A percentile compares a stretch with the other conserved stretches of the same genome.
Conservation (phyloP, 2,797 vertebrate species). For the Galaxias olidus region DNA sequence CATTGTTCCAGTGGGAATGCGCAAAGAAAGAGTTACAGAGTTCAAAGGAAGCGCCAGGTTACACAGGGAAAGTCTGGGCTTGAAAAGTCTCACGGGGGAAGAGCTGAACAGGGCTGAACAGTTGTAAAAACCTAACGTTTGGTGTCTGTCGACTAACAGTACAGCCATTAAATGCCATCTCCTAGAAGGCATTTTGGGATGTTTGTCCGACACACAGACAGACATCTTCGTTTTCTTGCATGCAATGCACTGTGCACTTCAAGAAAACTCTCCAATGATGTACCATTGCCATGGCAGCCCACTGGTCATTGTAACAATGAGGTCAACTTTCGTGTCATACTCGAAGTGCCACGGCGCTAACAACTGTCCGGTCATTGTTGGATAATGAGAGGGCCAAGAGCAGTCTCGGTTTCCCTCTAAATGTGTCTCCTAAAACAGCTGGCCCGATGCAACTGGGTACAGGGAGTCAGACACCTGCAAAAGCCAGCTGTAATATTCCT, state of each 20-base stretch:
- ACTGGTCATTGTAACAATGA: slow-evolving; percentile 47
- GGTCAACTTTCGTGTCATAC: slow-evolving; percentile 36
- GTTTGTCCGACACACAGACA: slow-evolving; percentile 17
- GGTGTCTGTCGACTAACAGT: slow-evolving; percentile 56
- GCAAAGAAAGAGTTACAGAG: slow-evolving; percentile 30
- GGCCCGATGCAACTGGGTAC: slow-evolving; percentile 46
- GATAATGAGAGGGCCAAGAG: slow-evolving; percentile 29
- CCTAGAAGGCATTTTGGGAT: too few species aligned
- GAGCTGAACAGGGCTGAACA: slow-evolving; percentile 25
- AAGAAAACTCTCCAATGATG: background rate
- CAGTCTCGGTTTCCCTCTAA: slow-evolving; percentile 62
- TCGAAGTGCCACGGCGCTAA: slow-evolving; percentile 43
- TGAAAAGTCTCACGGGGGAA: too few species aligned
- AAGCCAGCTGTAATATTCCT: slow-evolving; percentile 31
- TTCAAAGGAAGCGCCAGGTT: slow-evolving; percentile 19
- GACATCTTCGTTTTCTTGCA: slow-evolving; percentile 39
- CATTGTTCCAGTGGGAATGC: too few species aligned
- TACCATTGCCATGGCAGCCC: slow-evolving; percentile 20
- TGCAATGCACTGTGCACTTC: slow-evolving; percentile 42
- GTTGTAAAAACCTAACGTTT: slow-evolving; percentile 53
- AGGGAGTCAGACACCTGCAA: slow-evolving; percentile 65
- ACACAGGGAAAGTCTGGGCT: too few species aligned
- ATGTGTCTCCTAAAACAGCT: slow-evolving; percentile 55
- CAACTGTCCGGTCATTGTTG: slow-evolving; percentile 24
- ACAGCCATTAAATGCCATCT: too few species aligned